Base-by-base conservation (phyloP, 2,113 vertebrate genomes). In the Cnemophilus loriae region DNA sequence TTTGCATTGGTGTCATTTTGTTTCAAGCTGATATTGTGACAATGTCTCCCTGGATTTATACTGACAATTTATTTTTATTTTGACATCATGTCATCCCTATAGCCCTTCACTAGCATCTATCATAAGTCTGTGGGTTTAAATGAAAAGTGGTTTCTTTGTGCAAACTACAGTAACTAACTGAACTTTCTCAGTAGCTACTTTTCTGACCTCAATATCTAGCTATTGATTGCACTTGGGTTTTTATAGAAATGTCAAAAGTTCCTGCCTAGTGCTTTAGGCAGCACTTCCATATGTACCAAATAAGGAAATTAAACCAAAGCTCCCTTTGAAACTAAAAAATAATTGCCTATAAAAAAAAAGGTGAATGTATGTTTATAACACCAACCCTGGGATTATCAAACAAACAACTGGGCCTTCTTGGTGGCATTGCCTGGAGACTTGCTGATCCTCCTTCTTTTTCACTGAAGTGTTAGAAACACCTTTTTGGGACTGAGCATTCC, bases 1-100 rank as follows among this genome's bases (percentile, higher is more conserved):
- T 97, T 96, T 93, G 92, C 86, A 96, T 96, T 39, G 73, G 35
- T 96, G 95, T 96, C 92, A 97, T 80, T 96, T 96, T 94, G 82
- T 97, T 96, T 96, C 94, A 94, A 93, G 75, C 75, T 87, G 91
- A 91, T 96, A 91, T 84, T 91, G 78, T 95, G 91, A 96, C 87
- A 87, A 33, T 35, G 94, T 94, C 95, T 96, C 87, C 87, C 76
- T 53, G 71, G 88, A 95, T 97, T 96, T 96, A 87, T 94, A 87
- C 76, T 75, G 89, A 95, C 76, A 91, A 92, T 96, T 95, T 95
- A 86, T 95, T 96, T 96, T 91, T 92, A 60, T 94, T 87, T 91
- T 96, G 97, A 90, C 94, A 93, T 81, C 55, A 84, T 91, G 91
- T 87, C 81, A 88, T 94, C 73, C 44, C 89, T 63, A 11, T 91